phyloP scores from a whole-genome alignment of 2,888 invertebrate species.

The Hyalella azteca region DNA sequence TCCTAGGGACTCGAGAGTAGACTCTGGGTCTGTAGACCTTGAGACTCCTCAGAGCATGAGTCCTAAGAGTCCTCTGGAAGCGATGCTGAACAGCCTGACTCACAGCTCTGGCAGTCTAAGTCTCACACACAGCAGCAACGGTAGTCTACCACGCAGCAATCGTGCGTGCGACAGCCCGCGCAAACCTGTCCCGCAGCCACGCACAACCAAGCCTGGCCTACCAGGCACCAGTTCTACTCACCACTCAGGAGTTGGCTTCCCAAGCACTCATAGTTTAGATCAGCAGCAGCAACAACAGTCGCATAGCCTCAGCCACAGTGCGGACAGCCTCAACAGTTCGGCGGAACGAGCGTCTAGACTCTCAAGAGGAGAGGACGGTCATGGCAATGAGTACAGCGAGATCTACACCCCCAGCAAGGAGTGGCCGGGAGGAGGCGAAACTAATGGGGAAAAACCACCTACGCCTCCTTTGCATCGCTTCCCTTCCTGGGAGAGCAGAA shows the following conservation, averaged over 20 bases:
- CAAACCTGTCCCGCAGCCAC: constrained; percentile 56
- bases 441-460: constrained; percentile 71
- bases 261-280: background rate
- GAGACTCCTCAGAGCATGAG: constrained; percentile 63
- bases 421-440: constrained; percentile 50
- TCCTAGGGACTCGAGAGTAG: constrained; percentile 61
- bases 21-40: constrained; percentile 64
- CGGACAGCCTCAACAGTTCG: constrained; percentile 45
- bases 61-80: constrained; percentile 62
- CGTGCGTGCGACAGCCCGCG: constrained; percentile 49
- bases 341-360: constrained; percentile 60
- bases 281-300: constrained; percentile 9
- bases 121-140: constrained; percentile 40
- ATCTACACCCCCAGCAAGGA: constrained; percentile 91
- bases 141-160: constrained; percentile 47
- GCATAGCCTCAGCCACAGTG: constrained; percentile 38
- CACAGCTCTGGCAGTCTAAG: constrained; percentile 53
- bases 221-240: background rate
- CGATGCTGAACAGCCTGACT: constrained; percentile 58
- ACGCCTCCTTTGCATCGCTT: constrained; percentile 90
- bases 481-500: constrained; percentile 94
- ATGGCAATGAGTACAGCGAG: constrained; percentile 81
- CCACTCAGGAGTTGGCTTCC: constrained; percentile 3
- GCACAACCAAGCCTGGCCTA: constrained; percentile 43
- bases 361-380: constrained; percentile 59